Conservation (phyloP, 2,113 vertebrate genomes). For the Xiphias gladius region DNA sequence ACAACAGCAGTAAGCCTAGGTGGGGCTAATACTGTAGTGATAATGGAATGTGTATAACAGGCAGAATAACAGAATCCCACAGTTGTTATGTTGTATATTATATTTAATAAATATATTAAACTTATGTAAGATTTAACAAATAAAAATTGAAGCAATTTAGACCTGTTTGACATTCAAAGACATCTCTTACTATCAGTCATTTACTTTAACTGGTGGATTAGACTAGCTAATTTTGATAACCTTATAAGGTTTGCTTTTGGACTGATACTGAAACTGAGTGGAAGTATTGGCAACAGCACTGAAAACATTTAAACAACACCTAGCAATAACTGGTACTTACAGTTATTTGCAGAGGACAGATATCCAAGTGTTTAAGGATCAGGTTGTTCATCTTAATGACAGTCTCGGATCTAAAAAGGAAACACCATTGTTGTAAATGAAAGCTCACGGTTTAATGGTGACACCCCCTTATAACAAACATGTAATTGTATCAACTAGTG, state of each 20-base stretch:
- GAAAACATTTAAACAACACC: neutral
- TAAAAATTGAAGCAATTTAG: no score
- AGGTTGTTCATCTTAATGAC: neutral
- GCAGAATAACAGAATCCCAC: no score
- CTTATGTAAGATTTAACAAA: no score
- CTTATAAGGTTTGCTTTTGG: neutral
- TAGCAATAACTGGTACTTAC: neutral
- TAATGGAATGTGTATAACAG: no score
- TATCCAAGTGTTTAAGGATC: neutral
- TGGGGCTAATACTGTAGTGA: no score
- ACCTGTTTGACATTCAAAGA: no score
- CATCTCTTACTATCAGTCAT: no score
- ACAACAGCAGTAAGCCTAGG: no score
- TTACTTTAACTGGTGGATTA: neutral
- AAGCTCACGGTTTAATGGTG: constrained; percentile 3
- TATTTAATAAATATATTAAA: no score
- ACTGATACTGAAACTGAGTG: neutral
- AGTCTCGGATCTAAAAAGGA: neutral
- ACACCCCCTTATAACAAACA: constrained; percentile 28
- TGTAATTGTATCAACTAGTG: constrained; percentile 56
- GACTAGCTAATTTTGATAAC: no score
- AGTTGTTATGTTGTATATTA: no score
- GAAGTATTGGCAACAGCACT: neutral
- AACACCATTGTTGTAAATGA: neutral
- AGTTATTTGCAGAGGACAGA: neutral